These are phyloP conservation scores for Temnothorax nylanderi DNA, from an alignment of 1,140 invertebrate species.

Conservation along the genomic window DNA sequence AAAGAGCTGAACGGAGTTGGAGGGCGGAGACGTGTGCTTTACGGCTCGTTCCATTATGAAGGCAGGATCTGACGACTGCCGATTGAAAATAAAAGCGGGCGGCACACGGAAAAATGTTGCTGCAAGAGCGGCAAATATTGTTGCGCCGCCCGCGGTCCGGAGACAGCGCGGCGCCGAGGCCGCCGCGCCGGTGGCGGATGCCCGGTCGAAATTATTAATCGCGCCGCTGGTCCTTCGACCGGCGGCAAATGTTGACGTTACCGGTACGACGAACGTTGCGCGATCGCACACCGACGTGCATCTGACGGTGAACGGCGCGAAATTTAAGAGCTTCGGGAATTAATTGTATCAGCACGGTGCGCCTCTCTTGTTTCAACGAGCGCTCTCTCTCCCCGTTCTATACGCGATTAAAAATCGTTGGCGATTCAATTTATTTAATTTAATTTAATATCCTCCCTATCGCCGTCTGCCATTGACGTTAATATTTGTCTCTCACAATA, in stretches of 20 bases:
- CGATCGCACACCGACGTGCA: constrained; percentile 57
- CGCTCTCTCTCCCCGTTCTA: neutral
- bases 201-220: constrained; percentile 72
- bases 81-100: constrained; percentile 59
- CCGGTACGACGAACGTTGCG: constrained; percentile 69
- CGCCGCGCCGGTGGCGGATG: constrained; percentile 40
- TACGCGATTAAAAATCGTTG: constrained; percentile 51
- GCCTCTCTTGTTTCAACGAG: constrained; percentile 17
- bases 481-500: neutral
- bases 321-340: constrained; percentile 57
- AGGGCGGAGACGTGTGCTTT: constrained; percentile 52
- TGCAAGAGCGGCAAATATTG: constrained; percentile 70
- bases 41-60: constrained; percentile 69
- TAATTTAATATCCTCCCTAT: constrained; percentile 1
- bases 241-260: constrained; percentile 74
- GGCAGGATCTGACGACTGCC: constrained; percentile 45
- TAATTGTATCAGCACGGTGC: constrained; percentile 51
- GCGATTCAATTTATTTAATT: constrained; percentile 53
- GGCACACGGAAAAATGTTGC: constrained; percentile 67
- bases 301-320: constrained; percentile 34
- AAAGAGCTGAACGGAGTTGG: constrained; percentile 24
- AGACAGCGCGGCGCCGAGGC: constrained; percentile 48
- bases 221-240: constrained; percentile 68
- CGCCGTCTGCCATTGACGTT: neutral
- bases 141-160: constrained; percentile 56